A percentile compares a stretch with the other conserved stretches of the same genome.
Conservation (phyloP, 2,888 invertebrate genomes). For the Fabriciana adippe region DNA sequence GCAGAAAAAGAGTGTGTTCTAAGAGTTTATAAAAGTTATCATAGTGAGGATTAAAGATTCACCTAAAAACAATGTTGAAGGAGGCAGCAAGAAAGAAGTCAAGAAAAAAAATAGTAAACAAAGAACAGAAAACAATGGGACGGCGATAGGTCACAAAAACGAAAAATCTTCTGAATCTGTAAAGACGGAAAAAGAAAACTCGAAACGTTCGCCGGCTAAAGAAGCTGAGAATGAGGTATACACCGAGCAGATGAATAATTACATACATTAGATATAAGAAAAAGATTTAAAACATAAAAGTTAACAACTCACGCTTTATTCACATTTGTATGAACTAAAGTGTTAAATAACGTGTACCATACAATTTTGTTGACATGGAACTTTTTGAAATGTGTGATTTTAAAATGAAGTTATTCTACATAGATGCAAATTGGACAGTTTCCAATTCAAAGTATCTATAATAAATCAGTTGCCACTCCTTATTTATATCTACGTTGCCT, state of each 20-base stretch:
- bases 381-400: conserved; percentile 39
- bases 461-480: conserved; percentile 39
- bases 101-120: conserved; percentile 84
- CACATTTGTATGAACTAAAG: not conserved
- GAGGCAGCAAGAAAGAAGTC: conserved; percentile 83
- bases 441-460: conserved; percentile 38
- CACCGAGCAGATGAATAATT: no score
- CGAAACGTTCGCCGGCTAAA: conserved; percentile 59
- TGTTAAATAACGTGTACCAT: not conserved
- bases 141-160: conserved; percentile 75
- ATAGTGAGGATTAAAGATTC: conserved; percentile 87
- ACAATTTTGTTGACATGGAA: conserved; percentile 22
- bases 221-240: conserved; percentile 62
- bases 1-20: conserved; percentile 28
- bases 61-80: conserved; percentile 83
- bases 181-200: conserved; percentile 63
- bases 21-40: conserved; percentile 72
- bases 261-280: no score
- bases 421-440: conserved; percentile 38
- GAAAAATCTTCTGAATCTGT: conserved; percentile 63
- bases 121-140: conserved; percentile 74
- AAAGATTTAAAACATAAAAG: no score
- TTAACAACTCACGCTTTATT: not conserved
- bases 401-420: conserved; percentile 39
- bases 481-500: conserved; percentile 29